Percentiles rank a stretch among this genome's conserved stretches.
Evolutionary conservation across 1,140 invertebrate species (phyloP).

Genomic region (Rhyacophila brunnea): DNA sequence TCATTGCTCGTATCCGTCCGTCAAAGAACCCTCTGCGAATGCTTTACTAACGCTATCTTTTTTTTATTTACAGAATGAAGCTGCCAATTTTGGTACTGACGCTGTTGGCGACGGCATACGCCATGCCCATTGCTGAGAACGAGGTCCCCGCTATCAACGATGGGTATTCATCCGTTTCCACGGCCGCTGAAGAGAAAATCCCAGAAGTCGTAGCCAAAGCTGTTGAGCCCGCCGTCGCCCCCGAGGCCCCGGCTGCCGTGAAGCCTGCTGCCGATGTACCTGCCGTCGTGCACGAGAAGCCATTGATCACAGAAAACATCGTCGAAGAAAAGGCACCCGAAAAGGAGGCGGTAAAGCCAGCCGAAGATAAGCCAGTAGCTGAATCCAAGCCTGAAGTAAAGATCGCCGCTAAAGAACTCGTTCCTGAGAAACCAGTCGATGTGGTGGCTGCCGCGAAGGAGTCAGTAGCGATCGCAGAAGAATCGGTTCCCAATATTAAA

Average conservation of each 20-base stretch:
- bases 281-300: constrained; percentile 5
- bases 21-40: constrained; percentile 1
- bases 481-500: constrained; percentile 14
- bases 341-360: background rate
- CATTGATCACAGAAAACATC: background rate
- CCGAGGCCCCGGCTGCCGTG: background rate
- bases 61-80: constrained; percentile 33
- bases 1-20: constrained; percentile 34
- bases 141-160: constrained; percentile 17
- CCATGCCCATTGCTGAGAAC: constrained; percentile 22
- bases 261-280: constrained; percentile 1
- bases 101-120: constrained; percentile 21
- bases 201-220: background rate
- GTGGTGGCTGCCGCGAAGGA: constrained; percentile 15
- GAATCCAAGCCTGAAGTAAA: constrained; percentile 11
- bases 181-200: constrained; percentile 21
- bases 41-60: constrained; percentile 17
- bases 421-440: constrained; percentile 21
- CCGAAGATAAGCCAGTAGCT: constrained; percentile 9
- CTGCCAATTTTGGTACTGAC: constrained; percentile 25
- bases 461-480: constrained; percentile 29
- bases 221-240: background rate
- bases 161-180: constrained; percentile 28
- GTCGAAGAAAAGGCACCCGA: background rate
- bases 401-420: constrained; percentile 5